These are phyloP conservation scores for Caenorhabditis plicata DNA, from an alignment of 2,888 invertebrate genomes.

Conservation along the genomic window DNA sequence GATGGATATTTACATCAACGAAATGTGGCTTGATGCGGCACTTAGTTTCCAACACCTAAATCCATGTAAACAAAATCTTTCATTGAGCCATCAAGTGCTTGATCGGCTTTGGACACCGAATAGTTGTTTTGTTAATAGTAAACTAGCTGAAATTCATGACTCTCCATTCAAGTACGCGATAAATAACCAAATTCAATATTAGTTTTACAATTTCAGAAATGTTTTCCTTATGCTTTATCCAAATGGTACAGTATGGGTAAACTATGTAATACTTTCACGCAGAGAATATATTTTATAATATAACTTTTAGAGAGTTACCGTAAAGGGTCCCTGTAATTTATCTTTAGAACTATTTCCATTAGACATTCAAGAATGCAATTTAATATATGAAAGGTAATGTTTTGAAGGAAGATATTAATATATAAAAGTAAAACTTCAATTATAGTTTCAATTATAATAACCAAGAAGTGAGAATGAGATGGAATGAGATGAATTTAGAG, in stretches of 20 bases:
- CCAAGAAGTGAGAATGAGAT: conserved; percentile 63
- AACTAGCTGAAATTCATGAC: conserved; percentile 63
- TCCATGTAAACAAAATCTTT: conserved; percentile 65
- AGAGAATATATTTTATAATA: not conserved
- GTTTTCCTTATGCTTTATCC: conserved; percentile 63
- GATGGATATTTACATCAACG: conserved; percentile 66
- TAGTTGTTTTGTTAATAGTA: conserved; percentile 61
- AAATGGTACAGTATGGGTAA: conserved; percentile 64
- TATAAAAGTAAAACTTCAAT: not conserved
- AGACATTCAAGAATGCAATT: conserved; percentile 61
- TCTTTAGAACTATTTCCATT: conserved; percentile 60
- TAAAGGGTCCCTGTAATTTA: conserved; percentile 64
- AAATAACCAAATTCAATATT: not conserved
- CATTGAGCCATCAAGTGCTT: conserved; percentile 60
- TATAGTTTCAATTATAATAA: conserved; percentile 65
- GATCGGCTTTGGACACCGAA: conserved; percentile 58
- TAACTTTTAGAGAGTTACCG: conserved; percentile 57
- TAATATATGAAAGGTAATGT: conserved; percentile 57
- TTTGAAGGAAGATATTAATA: not conserved
- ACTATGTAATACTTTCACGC: conserved; percentile 57
- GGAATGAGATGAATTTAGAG: conserved; percentile 38
- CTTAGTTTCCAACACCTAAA: conserved; percentile 60
- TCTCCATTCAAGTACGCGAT: conserved; percentile 57
- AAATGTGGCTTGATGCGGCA: conserved; percentile 62
- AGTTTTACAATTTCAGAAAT: conserved; percentile 17